Evolutionary conservation across 1,140 invertebrate genomes (phyloP), one percentile per base, ranked within the genome.

Genomic region (Ceratina australensis): DNA sequence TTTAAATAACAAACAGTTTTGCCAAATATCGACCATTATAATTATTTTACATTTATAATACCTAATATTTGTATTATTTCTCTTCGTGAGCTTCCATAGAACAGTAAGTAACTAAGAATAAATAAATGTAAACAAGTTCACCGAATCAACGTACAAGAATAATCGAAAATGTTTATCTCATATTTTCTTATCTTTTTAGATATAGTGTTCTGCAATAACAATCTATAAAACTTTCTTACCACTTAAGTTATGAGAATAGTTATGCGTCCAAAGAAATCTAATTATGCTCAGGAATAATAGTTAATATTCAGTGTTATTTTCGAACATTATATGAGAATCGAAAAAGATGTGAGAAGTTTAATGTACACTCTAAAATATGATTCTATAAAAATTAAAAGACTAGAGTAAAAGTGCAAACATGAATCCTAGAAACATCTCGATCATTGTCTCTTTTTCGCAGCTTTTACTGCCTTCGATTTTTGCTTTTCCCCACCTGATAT

Each of bases 401-500:
- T 84, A 84, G 64, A 84, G 47, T 79, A 80, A 80, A 81, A 61
- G 63, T 83, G 54, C 59, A 77, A 63, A 77, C 15, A 60, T 56
- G 54, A 56, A 63, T 26, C 22, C 66, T 72, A 67, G n/a, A 72
- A 13, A n/a, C 24, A 49, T 61, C 67, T 56, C 18, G n/a, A 76
- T 82, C 67, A 86, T 63, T 86, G 95, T 80, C 94, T 93, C 86
- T 96, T 96, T 85, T 96, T 96, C 1, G 93, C 90, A 86, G 94
- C 93, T 92, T 95, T 96, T 3, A 94, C 90, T 64, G 92, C 87
- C 90, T 95, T 95, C 64, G 93, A 82, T 89, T 94, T 94, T 73
- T 93, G 91, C 78, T 95, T 93, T 65, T 94, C 90, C 50, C 93
- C 93, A 60, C 96, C 95, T 66, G 95, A 94, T 82, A 98, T 95